Conservation (phyloP, 2,888 invertebrate species). For the Monoplex corrugatus region DNA sequence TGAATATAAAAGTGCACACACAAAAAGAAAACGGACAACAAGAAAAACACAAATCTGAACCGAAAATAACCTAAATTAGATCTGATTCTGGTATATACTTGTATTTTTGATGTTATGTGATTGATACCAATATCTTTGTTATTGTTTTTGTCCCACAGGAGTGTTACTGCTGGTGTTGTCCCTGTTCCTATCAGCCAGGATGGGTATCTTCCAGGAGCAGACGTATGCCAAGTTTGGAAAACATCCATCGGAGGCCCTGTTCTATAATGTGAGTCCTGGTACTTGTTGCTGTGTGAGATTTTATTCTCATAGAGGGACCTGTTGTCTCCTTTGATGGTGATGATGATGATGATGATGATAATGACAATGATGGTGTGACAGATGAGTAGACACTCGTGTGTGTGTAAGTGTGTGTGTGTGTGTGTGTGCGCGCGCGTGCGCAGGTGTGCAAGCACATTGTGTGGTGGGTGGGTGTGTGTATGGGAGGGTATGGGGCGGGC, state of each 20-base stretch:
- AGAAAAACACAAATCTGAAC: too few relatives aligned
- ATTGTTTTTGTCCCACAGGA: conserved; percentile 81
- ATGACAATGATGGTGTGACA: background rate
- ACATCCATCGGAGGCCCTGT: conserved; percentile 87
- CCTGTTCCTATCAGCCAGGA: conserved; percentile 93
- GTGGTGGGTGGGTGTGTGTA: background rate
- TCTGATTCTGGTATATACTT: too few relatives aligned
- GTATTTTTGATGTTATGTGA: background rate
- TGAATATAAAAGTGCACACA: too few relatives aligned
- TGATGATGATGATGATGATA: background rate
- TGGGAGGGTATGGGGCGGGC: too few relatives aligned
- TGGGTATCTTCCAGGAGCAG: conserved; percentile 97
- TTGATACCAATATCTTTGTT: conserved; percentile 1
- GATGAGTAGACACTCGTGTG: too few relatives aligned
- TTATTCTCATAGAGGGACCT: too few relatives aligned
- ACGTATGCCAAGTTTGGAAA: conserved; percentile 93
- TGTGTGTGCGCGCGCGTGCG: too few relatives aligned
- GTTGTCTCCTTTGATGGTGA: background rate
- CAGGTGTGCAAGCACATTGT: too few relatives aligned
- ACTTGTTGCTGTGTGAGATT: background rate
- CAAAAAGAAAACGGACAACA: too few relatives aligned
- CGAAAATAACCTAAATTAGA: too few relatives aligned
- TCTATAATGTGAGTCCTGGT: conserved; percentile 81
- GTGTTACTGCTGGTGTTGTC: conserved; percentile 92
- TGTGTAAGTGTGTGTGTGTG: background rate